A percentile compares a stretch with the other conserved stretches of the same genome.
Conservation (phyloP, 1,140 invertebrate species). For the Drosophila subobscura region DNA sequence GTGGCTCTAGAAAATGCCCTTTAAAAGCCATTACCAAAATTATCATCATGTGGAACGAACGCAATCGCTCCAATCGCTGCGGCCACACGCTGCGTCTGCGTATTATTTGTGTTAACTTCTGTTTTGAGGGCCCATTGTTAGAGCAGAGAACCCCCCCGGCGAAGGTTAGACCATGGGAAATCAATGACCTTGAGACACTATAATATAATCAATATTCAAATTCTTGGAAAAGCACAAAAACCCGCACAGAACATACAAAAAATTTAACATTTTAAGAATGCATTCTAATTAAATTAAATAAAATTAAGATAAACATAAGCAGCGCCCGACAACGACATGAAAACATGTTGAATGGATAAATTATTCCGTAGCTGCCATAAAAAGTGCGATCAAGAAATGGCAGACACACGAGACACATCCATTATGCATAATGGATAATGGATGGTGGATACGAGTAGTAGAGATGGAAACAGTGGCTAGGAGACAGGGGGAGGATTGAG, state of each 20-base stretch:
- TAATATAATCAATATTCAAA: slow-evolving; percentile 43
- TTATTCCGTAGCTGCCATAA: slow-evolving; percentile 67
- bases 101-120: slow-evolving; percentile 16
- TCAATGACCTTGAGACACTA: slow-evolving; percentile 36
- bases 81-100: slow-evolving; percentile 40
- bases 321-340: neutral
- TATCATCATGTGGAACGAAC: slow-evolving; percentile 31
- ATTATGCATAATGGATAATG: slow-evolving; percentile 52
- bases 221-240: slow-evolving; percentile 24
- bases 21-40: slow-evolving; percentile 46
- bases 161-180: slow-evolving; percentile 37
- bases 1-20: slow-evolving; percentile 18
- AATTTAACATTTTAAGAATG: slow-evolving; percentile 46
- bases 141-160: slow-evolving; percentile 8
- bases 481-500: slow-evolving; percentile 9
- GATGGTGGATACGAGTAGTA: no score
- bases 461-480: slow-evolving; percentile 1
- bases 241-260: slow-evolving; percentile 19
- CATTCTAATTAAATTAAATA: slow-evolving; percentile 73
- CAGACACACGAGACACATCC: slow-evolving; percentile 48
- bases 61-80: slow-evolving; percentile 3
- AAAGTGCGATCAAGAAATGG: slow-evolving; percentile 69
- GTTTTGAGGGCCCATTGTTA: slow-evolving; percentile 22
- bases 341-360: slow-evolving; percentile 64
- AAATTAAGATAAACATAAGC: slow-evolving; percentile 67